Evolutionary conservation across 1,140 invertebrate species (phyloP).

Genomic region (Drosophila sp.): DNA sequence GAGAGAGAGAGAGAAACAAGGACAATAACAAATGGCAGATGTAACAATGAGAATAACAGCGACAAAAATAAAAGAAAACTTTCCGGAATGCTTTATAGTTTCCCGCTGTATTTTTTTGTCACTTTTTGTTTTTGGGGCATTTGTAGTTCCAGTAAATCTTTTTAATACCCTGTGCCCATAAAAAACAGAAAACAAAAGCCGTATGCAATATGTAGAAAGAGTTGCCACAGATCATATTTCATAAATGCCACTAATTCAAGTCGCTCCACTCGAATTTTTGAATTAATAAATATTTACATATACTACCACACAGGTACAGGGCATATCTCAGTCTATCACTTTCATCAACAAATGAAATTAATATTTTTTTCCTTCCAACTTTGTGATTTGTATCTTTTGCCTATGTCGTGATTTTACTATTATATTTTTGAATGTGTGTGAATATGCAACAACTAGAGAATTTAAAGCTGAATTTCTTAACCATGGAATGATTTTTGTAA

Average conservation of each 20-base stretch:
- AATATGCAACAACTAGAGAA: neutral
- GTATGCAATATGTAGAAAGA: neutral
- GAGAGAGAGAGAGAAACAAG: conserved; percentile 43
- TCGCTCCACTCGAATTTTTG: no score
- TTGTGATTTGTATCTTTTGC: conserved; percentile 26
- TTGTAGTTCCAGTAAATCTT: conserved; percentile 53
- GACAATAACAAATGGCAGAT: conserved; percentile 55
- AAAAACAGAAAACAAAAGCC: neutral
- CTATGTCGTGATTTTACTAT: conserved; percentile 6
- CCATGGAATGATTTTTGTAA: no score
- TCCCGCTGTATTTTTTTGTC: conserved; percentile 57
- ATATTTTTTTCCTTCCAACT: conserved; percentile 1
- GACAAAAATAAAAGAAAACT: conserved; percentile 49
- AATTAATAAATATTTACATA: no score
- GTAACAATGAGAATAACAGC: conserved; percentile 38
- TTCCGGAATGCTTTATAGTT: conserved; percentile 78
- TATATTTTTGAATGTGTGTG: neutral
- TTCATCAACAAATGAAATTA: neutral
- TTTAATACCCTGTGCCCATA: conserved; percentile 18
- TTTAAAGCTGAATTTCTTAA: no score
- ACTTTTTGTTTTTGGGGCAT: conserved; percentile 41
- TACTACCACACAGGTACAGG: neutral
- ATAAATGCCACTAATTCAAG: neutral
- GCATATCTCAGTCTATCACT: neutral
- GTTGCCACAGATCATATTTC: neutral